These are phyloP conservation scores for Microplitis deprimator DNA, from an alignment of 2,888 invertebrate genomes.

Conservation along the genomic window DNA sequence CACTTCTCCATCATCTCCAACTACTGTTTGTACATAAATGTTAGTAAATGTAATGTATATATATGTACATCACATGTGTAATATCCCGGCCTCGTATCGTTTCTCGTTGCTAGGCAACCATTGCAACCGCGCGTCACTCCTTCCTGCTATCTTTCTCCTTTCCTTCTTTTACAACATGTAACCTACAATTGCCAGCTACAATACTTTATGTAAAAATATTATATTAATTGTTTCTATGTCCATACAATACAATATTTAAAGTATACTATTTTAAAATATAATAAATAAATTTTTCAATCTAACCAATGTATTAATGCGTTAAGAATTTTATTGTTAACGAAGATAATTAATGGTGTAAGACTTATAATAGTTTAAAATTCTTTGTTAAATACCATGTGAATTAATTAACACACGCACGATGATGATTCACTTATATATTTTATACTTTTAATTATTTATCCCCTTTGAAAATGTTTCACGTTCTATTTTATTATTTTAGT, in stretches of 20 bases:
- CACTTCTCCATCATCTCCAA: background rate
- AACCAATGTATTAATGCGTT: background rate
- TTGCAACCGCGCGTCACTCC: slow-evolving; percentile 25
- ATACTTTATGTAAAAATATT: background rate
- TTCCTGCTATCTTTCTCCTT: slow-evolving; percentile 17
- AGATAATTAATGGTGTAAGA: background rate
- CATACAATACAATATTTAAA: background rate
- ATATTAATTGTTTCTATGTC: background rate
- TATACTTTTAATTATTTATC: background rate
- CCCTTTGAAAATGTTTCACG: background rate
- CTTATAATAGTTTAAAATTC: background rate
- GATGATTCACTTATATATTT: background rate
- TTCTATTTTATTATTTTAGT: slow-evolving; percentile 6
- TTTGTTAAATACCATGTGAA: slow-evolving; percentile 6
- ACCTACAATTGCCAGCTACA: slow-evolving; percentile 11
- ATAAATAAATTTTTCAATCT: background rate
- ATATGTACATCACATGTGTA: background rate
- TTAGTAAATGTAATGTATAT: background rate
- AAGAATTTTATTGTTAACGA: background rate
- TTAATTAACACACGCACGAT: background rate
- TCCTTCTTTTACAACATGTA: slow-evolving; percentile 10
- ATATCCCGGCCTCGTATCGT: slow-evolving; percentile 14
- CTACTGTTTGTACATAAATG: slow-evolving; percentile 10
- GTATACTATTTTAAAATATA: background rate
- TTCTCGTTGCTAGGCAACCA: slow-evolving; percentile 33